Conservation (phyloP, 2,113 vertebrate species). For the human (Homo sapiens) region DNA sequence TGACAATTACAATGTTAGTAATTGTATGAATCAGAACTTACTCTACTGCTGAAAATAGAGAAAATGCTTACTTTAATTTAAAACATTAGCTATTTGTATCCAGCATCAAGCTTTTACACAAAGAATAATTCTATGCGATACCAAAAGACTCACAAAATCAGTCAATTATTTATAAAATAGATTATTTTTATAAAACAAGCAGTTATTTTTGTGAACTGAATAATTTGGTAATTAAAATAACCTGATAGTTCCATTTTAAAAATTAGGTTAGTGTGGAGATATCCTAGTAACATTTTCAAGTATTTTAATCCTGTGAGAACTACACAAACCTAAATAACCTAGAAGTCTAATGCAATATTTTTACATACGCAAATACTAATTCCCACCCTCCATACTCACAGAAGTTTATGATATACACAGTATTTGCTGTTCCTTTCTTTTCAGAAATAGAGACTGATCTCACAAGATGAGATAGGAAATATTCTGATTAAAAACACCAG, state of each 20-base stretch:
- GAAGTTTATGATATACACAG: background rate
- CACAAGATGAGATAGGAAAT: background rate
- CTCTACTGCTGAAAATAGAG: background rate
- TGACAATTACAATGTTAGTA: background rate
- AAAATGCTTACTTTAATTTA: background rate
- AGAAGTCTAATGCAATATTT: background rate
- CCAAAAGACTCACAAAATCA: background rate
- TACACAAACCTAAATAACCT: background rate
- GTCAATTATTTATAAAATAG: background rate
- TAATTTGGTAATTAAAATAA: background rate
- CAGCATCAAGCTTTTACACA: background rate
- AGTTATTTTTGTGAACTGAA: background rate
- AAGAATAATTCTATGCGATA: background rate
- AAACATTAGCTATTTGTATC: background rate
- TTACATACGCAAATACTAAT: background rate
- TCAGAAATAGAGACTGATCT: background rate
- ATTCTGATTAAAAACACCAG: background rate
- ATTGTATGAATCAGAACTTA: background rate
- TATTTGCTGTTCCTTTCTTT: background rate
- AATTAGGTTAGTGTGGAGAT: background rate
- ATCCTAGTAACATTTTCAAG: background rate
- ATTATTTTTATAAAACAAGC: background rate
- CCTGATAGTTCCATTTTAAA: background rate
- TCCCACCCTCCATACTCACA: background rate
- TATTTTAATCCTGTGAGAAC: background rate